Evolutionary conservation across 2,797 vertebrate species (phyloP).

Genomic region (Acridotheres tristis): DNA sequence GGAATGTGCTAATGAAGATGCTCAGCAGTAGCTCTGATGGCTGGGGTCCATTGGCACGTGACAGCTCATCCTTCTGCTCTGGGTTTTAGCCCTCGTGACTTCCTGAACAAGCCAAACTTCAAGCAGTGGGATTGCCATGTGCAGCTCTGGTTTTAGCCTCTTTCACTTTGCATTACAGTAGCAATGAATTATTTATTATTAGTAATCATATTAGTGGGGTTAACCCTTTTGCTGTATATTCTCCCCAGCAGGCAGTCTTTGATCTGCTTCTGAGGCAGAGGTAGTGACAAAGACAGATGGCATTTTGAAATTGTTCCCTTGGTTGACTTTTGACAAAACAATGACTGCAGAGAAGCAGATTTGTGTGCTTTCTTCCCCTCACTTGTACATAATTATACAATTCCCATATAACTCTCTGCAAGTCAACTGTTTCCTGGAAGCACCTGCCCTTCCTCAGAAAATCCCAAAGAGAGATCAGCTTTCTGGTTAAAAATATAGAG

Average conservation of each 20-base stretch:
- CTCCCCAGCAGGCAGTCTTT: background rate
- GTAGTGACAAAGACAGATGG: background rate
- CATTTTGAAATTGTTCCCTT: background rate
- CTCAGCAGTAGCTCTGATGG: background rate
- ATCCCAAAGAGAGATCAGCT: background rate
- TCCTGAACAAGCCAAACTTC: background rate
- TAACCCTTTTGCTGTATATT: background rate
- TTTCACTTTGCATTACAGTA: background rate
- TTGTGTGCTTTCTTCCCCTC: background rate
- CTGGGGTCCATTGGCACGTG: background rate
- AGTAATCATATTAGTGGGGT: background rate
- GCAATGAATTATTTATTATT: background rate
- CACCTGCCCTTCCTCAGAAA: background rate
- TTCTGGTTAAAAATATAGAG: background rate
- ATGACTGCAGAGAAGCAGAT: background rate
- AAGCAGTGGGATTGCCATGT: background rate
- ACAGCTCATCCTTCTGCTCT: background rate
- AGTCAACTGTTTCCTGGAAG: background rate
- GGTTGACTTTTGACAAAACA: background rate
- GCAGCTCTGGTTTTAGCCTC: constrained; percentile 13
- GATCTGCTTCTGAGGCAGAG: background rate
- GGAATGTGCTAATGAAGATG: background rate
- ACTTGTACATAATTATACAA: rapidly evolving
- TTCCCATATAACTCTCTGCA: background rate
- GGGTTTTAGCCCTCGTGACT: background rate